Evolutionary conservation across 2,888 invertebrate species (phyloP).

Genomic region (Chromoteleia sp.): DNA sequence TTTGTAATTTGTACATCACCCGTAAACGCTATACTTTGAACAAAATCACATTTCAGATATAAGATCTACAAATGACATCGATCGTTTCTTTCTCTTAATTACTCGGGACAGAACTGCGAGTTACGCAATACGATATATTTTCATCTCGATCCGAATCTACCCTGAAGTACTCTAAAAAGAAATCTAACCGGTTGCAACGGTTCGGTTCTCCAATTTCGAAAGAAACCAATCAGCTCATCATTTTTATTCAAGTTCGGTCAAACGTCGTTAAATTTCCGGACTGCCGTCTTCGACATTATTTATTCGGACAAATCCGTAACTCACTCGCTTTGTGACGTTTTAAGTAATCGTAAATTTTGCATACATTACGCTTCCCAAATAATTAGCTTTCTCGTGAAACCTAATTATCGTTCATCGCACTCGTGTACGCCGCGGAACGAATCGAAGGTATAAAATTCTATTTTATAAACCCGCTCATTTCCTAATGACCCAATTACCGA

Average conservation of each 20-base stretch:
- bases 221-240: constrained; percentile 10
- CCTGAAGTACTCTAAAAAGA: background rate
- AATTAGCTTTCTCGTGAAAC: constrained; percentile 38
- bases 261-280: constrained; percentile 24
- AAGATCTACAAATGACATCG: background rate
- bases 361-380: constrained; percentile 26
- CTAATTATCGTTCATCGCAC: constrained; percentile 33
- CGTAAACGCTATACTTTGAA: background rate
- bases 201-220: constrained; percentile 9
- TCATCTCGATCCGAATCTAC: constrained; percentile 11
- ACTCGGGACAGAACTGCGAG: background rate
- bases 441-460: constrained; percentile 30
- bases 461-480: constrained; percentile 36
- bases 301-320: constrained; percentile 45
- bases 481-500: constrained; percentile 48
- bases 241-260: constrained; percentile 25
- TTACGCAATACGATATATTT: constrained; percentile 16
- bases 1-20: background rate
- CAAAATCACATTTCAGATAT: background rate
- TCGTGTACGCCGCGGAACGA: constrained; percentile 1
- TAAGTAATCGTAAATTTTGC: constrained; percentile 31
- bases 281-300: constrained; percentile 1
- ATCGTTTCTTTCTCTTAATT: background rate
- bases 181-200: background rate
- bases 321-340: constrained; percentile 20